Evolutionary conservation across 2,888 invertebrate genomes (phyloP), one percentile per base, ranked within the genome.

Genomic region (Plutella xylostella): DNA sequence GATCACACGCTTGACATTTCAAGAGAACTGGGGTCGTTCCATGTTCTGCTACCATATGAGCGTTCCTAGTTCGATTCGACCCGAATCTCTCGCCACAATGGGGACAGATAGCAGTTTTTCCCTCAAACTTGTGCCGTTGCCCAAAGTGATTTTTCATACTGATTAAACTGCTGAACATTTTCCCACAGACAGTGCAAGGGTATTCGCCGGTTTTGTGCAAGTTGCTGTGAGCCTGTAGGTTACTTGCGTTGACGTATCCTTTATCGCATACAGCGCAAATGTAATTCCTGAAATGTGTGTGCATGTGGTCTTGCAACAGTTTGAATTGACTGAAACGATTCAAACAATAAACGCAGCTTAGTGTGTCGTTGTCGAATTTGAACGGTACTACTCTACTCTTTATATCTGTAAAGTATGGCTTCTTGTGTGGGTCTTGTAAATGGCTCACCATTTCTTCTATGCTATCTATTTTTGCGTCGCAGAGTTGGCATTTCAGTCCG

Each of bases 361-460:
- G 42, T 0, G 45, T 45, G 1, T 61, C 57, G 2, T 49, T 50
- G 1, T 55, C 49, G 30, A 83, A 58, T 7, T 79, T 69, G 43
- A 83, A 83, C 0, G 82, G 83, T 0, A 83, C 55, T 5, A 83
- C 80, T 1, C 80, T 80, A 50, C 82, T 82, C 54, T 82, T 82
- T 2, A 80, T 82, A 37, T 79, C 57, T 42, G 63, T 76, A 50
- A 73, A 55, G 30, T 80, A 80, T 0, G 58, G 66, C 50, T 79
- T 79, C 19, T 73, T 68, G 49, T 83, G 83, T 0, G 65, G 28
- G 28, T 9, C 28, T 9, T n/a, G 28, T 28, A 28, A 28, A n/a
- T 6, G 28, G 28, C 28, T 12, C 11, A 28, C 11, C 3, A 9
- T 28, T 28, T 3, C 9, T 28, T 12, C 11, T n/a, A 12, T 41